Base-by-base conservation (phyloP, 2,888 invertebrate species). In the Eristalis tenax region DNA sequence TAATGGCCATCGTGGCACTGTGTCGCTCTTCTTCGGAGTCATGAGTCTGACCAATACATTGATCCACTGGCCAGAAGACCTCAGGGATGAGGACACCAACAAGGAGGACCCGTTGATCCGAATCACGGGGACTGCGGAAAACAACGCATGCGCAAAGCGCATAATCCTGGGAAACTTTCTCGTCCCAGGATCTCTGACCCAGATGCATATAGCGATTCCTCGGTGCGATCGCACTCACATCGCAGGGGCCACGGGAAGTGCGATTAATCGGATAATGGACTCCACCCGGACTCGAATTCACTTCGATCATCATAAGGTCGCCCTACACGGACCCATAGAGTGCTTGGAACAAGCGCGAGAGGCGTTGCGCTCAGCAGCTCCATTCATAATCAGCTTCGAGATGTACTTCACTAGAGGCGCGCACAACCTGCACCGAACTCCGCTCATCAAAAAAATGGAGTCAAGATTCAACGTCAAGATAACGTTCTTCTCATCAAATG, bases 211-310 rank as follows among this genome's bases (percentile, higher is more conserved):
- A 94, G 99, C 99, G 93, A 98, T 99, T 85, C 98, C 99, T 90
- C 98, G 99, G 93, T 98, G 98, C 15, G 98, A 99, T 92, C 99
- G 99, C 93, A 99, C 99, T 23, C 99, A 99, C 92, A 98, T 99
- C 32, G 32, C 32, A 88, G 95, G 95, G 40, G 93, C 94, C 89
- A 10, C 4, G 8, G 32, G 32, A 32, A 32, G 32, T 0, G 95
- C 95, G 69, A 95, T 95, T 81, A 95, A 95, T 91, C 93, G 94
- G 80, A 96, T 97, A 87, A 99, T 99, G 99, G 97, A 97, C 90
- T 97, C 98, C 90, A 99, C 99, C 0, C 96, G 96, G 18, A 99
- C 99, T 90, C 99, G 99, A 93, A 99, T 99, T 89, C 99, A 99
- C 94, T 99, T 99, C 93, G 99, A 99, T 94, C 98, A 98, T 91